phyloP scores from a whole-genome alignment of 2,113 vertebrate species.

The Nematolebias whitei region DNA sequence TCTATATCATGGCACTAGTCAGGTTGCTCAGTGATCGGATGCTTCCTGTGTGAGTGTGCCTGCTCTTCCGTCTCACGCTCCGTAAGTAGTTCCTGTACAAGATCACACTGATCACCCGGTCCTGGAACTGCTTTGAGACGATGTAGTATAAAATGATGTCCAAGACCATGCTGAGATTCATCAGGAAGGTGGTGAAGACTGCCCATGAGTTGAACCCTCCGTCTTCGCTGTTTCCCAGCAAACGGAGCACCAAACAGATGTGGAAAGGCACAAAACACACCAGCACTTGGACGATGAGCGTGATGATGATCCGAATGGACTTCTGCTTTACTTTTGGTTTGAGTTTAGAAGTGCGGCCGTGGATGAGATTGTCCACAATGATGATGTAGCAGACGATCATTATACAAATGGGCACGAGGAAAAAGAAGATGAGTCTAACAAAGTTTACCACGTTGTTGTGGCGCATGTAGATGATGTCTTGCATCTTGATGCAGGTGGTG shows the following conservation, averaged over 20 bases:
- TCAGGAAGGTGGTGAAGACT: constrained; percentile 91
- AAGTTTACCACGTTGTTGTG: constrained; percentile 84
- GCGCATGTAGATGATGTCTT: constrained; percentile 88
- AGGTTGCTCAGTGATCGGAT: constrained; percentile 90
- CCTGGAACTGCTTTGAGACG: constrained; percentile 97
- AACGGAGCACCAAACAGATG: constrained; percentile 84
- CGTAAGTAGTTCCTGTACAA: constrained; percentile 94
- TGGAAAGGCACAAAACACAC: constrained; percentile 95
- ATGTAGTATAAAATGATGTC: constrained; percentile 97
- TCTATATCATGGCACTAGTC: constrained; percentile 90
- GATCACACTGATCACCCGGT: constrained; percentile 94
- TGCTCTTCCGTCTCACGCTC: constrained; percentile 91
- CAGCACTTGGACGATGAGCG: constrained; percentile 89
- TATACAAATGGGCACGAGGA: constrained; percentile 88
- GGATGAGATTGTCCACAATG: constrained; percentile 91
- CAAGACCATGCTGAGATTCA: constrained; percentile 93
- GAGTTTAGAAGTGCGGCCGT: constrained; percentile 88
- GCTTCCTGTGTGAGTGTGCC: constrained; percentile 85
- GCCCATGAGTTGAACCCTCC: constrained; percentile 84
- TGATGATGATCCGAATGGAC: constrained; percentile 93
- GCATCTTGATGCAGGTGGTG: constrained; percentile 90
- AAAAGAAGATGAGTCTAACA: constrained; percentile 88
- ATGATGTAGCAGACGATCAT: constrained; percentile 91
- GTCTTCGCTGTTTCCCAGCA: constrained; percentile 66
- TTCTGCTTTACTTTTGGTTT: constrained; percentile 96